phyloP scores from a whole-genome alignment of 2,888 invertebrate species.

The Luperina nickerlii region DNA sequence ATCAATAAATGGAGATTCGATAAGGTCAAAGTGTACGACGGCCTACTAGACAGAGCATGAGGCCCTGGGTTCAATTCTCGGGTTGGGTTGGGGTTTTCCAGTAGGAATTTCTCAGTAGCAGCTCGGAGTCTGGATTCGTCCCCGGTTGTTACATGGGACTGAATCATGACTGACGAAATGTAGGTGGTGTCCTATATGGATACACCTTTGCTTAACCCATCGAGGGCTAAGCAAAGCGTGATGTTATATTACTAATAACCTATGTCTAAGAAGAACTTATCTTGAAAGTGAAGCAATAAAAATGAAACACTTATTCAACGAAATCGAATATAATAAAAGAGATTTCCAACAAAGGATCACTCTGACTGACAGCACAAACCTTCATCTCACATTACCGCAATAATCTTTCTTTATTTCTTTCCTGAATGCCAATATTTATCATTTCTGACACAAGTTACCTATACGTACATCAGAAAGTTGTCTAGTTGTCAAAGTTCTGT shows the following conservation, averaged over 20 bases:
- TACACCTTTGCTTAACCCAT: background rate
- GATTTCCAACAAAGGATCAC: slow-evolving; percentile 13
- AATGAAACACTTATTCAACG: background rate
- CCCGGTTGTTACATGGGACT: background rate
- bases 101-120: background rate
- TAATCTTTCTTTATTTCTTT: slow-evolving; percentile 37
- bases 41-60: too few relatives aligned
- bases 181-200: background rate
- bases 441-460: slow-evolving; percentile 47
- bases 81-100: background rate
- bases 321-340: background rate
- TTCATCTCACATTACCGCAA: slow-evolving; percentile 23
- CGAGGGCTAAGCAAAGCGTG: background rate
- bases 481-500: slow-evolving; percentile 40
- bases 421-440: slow-evolving; percentile 57
- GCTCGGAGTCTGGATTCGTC: background rate
- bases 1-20: too few relatives aligned
- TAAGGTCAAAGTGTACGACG: too few relatives aligned
- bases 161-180: background rate
- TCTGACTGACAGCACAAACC: slow-evolving; percentile 22
- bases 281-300: slow-evolving; percentile 12
- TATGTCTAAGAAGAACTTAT: background rate
- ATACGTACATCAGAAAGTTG: slow-evolving; percentile 51
- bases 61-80: background rate
- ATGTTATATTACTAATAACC: background rate